Percentiles rank a stretch among this genome's conserved stretches.
These are phyloP conservation scores for Alsophila aescularia DNA, from an alignment of 2,888 invertebrate genomes.

Conservation along the genomic window DNA sequence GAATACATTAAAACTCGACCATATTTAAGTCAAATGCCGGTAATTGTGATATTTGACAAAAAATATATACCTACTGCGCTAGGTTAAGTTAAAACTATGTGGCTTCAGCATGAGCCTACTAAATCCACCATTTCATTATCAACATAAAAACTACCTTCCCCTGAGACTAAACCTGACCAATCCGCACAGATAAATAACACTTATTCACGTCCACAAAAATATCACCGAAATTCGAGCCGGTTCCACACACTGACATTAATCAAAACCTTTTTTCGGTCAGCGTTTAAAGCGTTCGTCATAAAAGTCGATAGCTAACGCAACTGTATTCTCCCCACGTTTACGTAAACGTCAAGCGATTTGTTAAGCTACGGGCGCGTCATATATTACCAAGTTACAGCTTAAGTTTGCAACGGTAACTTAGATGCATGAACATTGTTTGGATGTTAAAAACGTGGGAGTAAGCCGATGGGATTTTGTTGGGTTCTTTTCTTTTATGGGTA, in stretches of 20 bases:
- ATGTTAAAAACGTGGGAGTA: conserved; percentile 13
- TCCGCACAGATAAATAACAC: conserved; percentile 1
- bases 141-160: too few species aligned
- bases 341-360: conserved; percentile 32
- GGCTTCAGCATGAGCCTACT: too few species aligned
- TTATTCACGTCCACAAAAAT: conserved; percentile 19
- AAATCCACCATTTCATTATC: too few species aligned
- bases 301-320: conserved; percentile 24
- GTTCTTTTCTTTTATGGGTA: conserved; percentile 26
- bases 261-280: conserved; percentile 35
- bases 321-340: conserved; percentile 21
- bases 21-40: too few species aligned
- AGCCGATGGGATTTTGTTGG: conserved; percentile 12
- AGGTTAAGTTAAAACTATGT: too few species aligned
- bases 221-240: conserved; percentile 22
- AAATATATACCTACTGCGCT: too few species aligned
- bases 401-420: conserved; percentile 24
- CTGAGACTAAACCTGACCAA: too few species aligned
- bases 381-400: conserved; percentile 27
- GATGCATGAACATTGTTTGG: conserved; percentile 22
- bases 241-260: conserved; percentile 29
- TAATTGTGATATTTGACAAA: too few species aligned
- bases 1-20: too few species aligned
- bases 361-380: conserved; percentile 32
- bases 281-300: conserved; percentile 33